Conservation (phyloP, 2,888 invertebrate species). For the Archips xylosteana region DNA sequence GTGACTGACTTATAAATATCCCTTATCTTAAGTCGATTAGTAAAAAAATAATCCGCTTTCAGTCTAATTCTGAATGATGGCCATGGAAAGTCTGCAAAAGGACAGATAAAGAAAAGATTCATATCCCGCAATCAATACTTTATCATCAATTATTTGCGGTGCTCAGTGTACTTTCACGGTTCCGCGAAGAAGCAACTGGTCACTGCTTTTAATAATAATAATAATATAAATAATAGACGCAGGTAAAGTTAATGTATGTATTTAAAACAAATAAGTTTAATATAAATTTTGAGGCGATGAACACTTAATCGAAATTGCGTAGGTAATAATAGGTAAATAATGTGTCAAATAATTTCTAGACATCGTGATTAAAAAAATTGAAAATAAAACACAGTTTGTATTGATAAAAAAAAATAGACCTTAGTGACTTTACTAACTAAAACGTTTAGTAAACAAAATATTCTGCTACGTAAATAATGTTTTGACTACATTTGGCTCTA, state of each 20-base stretch:
- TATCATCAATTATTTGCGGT: not conserved
- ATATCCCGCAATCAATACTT: not conserved
- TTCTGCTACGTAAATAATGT: too few relatives aligned
- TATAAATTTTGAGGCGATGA: conserved; percentile 27
- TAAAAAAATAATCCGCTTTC: not conserved
- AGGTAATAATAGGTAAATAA: too few relatives aligned
- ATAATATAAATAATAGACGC: too few relatives aligned
- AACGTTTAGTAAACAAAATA: too few relatives aligned
- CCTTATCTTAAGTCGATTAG: conserved; percentile 2
- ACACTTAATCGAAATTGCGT: not conserved
- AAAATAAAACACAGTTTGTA: too few relatives aligned
- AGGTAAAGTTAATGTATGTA: too few relatives aligned
- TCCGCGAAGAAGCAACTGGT: not conserved
- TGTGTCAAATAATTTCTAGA: too few relatives aligned
- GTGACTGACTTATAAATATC: not conserved
- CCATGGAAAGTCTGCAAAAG: not conserved
- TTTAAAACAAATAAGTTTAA: too few relatives aligned
- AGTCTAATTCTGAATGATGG: not conserved
- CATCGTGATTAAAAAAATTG: too few relatives aligned
- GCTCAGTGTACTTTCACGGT: not conserved
- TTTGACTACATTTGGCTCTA: too few relatives aligned
- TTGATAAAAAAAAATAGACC: too few relatives aligned
- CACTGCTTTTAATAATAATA: not conserved
- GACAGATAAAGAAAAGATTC: not conserved
- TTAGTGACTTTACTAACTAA: too few relatives aligned